phyloP scores from a whole-genome alignment of 2,797 vertebrate species.

The Lemur catta region DNA sequence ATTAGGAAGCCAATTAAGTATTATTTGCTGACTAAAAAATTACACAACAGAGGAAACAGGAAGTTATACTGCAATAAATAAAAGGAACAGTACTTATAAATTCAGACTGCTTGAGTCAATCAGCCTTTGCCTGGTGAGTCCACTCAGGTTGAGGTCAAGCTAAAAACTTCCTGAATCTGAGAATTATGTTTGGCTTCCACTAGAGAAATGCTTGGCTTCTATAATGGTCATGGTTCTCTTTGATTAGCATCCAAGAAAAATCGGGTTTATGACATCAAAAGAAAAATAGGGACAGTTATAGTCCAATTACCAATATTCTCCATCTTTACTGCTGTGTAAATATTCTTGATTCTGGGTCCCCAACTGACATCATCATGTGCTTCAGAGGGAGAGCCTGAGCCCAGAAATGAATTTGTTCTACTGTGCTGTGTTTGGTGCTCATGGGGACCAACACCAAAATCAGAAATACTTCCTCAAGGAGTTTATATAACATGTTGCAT shows the following conservation, averaged over 20 bases:
- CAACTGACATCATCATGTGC: background rate
- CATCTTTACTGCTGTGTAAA: background rate
- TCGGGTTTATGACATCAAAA: background rate
- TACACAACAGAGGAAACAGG: background rate
- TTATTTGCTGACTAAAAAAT: conserved; percentile 45
- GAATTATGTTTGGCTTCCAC: background rate
- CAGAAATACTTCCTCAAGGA: background rate
- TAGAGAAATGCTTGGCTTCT: background rate
- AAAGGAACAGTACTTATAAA: conserved; percentile 11
- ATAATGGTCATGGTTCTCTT: background rate
- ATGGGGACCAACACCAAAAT: background rate
- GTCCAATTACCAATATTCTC: background rate
- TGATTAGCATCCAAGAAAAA: conserved; percentile 15
- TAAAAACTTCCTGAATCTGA: background rate
- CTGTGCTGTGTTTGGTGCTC: background rate
- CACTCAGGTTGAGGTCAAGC: background rate
- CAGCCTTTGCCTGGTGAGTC: background rate
- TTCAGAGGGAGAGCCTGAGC: background rate
- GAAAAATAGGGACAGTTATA: background rate
- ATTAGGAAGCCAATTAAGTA: conserved; percentile 46
- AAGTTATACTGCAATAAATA: conserved; percentile 30
- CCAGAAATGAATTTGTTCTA: background rate
- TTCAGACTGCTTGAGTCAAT: background rate
- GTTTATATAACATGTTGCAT: background rate
- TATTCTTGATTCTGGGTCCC: background rate